Evolutionary conservation across 2,888 invertebrate species (phyloP).

Genomic region (Caenorhabditis drosophilae): DNA sequence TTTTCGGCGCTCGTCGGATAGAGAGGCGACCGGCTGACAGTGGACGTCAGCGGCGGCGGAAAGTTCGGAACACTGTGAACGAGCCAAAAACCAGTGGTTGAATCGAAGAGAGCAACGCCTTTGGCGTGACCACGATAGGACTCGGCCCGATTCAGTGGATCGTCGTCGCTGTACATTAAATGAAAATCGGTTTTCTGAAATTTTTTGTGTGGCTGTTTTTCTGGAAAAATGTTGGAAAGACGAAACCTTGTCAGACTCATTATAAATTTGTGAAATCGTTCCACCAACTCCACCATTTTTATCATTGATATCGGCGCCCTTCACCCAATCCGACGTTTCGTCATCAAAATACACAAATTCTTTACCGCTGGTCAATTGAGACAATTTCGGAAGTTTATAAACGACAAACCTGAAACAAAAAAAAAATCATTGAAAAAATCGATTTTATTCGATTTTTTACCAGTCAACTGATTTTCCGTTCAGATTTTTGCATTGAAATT

Average conservation of each 20-base stretch:
- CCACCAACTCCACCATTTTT: conserved; percentile 40
- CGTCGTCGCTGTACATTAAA: conserved; percentile 53
- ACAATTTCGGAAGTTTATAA: conserved; percentile 53
- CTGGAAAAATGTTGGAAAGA: too few species aligned
- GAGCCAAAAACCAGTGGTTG: conserved; percentile 83
- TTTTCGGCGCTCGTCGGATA: conserved; percentile 50
- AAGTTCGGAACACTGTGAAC: conserved; percentile 92
- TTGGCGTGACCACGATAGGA: conserved; percentile 54
- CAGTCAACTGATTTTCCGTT: conserved; percentile 36
- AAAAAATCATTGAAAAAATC: neutral
- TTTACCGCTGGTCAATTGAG: conserved; percentile 23
- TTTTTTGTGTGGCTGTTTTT: too few species aligned
- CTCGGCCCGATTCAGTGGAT: conserved; percentile 38
- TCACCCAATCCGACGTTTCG: conserved; percentile 34
- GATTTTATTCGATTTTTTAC: conserved; percentile 15
- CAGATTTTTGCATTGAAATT: conserved; percentile 32
- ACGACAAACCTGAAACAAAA: conserved; percentile 51
- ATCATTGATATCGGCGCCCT: conserved; percentile 36
- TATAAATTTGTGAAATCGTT: conserved; percentile 45
- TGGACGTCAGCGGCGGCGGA: too few species aligned
- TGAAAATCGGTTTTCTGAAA: conserved; percentile 31
- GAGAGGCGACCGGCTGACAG: conserved; percentile 19
- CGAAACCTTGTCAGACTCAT: conserved; percentile 23
- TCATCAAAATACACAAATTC: conserved; percentile 50
- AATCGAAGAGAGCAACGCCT: conserved; percentile 77